Evolutionary conservation across 2,113 vertebrate genomes (phyloP).

Genomic region (Oryzias javanicus): DNA sequence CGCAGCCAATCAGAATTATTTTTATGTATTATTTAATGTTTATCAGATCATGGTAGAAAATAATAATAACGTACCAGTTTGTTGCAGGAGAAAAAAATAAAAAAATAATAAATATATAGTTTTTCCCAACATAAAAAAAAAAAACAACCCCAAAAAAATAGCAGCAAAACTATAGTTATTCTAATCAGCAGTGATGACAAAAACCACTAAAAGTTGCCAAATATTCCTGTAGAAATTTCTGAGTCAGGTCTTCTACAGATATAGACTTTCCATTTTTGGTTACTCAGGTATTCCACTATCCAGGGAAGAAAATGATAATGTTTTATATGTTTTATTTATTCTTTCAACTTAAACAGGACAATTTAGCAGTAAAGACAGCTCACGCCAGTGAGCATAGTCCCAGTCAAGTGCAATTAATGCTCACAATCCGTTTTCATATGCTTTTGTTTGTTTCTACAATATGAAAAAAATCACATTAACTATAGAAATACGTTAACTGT

Average conservation of each 20-base stretch:
- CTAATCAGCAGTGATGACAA: too few relatives aligned
- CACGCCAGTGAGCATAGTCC: conserved; percentile 27
- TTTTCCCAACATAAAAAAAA: conserved; percentile 7
- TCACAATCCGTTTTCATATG: conserved; percentile 20
- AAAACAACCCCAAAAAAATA: too few relatives aligned
- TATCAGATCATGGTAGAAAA: too few relatives aligned
- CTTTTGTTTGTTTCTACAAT: conserved; percentile 32
- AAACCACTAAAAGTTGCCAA: too few relatives aligned
- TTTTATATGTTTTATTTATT: conserved; percentile 43
- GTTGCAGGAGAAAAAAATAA: neutral
- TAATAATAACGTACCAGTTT: too few relatives aligned
- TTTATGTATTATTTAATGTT: too few relatives aligned
- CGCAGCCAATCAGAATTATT: too few relatives aligned
- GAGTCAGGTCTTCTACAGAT: too few relatives aligned
- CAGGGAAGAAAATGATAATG: conserved; percentile 23
- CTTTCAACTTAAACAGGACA: conserved; percentile 40
- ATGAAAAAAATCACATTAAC: conserved; percentile 30
- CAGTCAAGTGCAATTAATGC: conserved; percentile 29
- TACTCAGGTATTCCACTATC: conserved; percentile 53
- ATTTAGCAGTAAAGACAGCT: conserved; percentile 22
- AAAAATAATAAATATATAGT: conserved; percentile 4
- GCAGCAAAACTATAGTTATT: too few relatives aligned
- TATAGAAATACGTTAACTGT: conserved; percentile 12
- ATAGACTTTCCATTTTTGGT: conserved; percentile 40
- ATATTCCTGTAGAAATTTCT: too few relatives aligned